These are phyloP conservation scores for Dascillus cervinus DNA, from an alignment of 2,888 invertebrate genomes.

Conservation along the genomic window DNA sequence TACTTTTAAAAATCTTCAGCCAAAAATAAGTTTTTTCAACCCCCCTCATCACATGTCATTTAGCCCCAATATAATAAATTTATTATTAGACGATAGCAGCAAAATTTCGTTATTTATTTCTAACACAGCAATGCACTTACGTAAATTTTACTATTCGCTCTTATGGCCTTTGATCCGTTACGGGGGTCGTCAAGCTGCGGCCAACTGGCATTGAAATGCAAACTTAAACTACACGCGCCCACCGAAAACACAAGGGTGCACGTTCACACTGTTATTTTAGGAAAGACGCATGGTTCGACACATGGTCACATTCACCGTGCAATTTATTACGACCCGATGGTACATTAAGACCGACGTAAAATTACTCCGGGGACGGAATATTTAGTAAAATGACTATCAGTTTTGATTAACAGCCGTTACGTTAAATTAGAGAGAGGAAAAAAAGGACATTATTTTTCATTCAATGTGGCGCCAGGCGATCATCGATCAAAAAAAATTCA, in stretches of 20 bases:
- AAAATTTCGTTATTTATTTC: slow-evolving; percentile 23
- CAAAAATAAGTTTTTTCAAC: too few species aligned
- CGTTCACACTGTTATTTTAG: slow-evolving; percentile 29
- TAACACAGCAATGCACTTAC: slow-evolving; percentile 27
- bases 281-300: slow-evolving; percentile 22
- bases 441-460: too few species aligned
- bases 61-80: too few species aligned
- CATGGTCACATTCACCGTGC: slow-evolving; percentile 18
- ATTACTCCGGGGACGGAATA: not conserved
- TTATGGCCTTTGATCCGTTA: slow-evolving; percentile 22
- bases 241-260: slow-evolving; percentile 18
- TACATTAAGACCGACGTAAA: not conserved
- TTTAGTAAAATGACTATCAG: too few species aligned
- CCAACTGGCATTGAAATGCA: slow-evolving; percentile 25
- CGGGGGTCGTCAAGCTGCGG: slow-evolving; percentile 22
- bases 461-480: too few species aligned
- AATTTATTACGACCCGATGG: slow-evolving; percentile 1
- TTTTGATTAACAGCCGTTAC: too few species aligned
- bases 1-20: too few species aligned
- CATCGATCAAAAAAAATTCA: too few species aligned
- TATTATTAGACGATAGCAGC: too few species aligned
- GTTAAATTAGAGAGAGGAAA: too few species aligned
- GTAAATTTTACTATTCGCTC: slow-evolving; percentile 22
- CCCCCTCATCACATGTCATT: too few species aligned
- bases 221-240: slow-evolving; percentile 19